Evolutionary conservation across 2,113 vertebrate species (phyloP), one percentile per base, ranked within the genome.

Genomic region (Heptranchias perlo): DNA sequence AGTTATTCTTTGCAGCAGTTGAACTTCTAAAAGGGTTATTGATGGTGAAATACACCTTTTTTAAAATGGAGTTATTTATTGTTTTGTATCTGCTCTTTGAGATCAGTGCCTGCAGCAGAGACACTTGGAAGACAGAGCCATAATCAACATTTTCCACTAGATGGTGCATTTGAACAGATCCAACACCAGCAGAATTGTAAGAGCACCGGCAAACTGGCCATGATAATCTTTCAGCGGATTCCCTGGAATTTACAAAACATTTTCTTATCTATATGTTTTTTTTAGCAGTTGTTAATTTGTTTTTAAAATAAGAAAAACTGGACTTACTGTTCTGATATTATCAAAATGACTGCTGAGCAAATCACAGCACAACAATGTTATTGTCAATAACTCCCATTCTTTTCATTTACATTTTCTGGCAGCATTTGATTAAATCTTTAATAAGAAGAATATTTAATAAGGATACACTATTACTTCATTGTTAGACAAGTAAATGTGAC

Each of bases 221-320:
- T n/a, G 52, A 47, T 44, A 49, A 94, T 14, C 13, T 69, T 69
- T 52, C 92, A 31, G 23, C 2, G 65, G 64, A 67, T 94, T 94
- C 64, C 52, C 64, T 67, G 93, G 62, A 95, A 95, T 95, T 89
- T 89, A 49, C 49, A 25, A 89, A 89, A 89, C 28, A 54, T 89
- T 31, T 16, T 28, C 23, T 95, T 95, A 94, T 69, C 64, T 64
- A 39, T 47, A 44, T 91, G 8, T 65, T 65, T 95, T 69, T 69
- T n/a, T 25, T 69, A 8, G n/a, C n/a, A n/a, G n/a, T n/a, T n/a
- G n/a, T n/a, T 94, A 47, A 64, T 14, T 18, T 69, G 69, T 64
- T 67, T 93, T 58, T 93, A 64, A 93, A 93, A 93, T 93, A 62
- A 93, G 35, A 62, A 61, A 62, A 39, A 93, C 54, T 62, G 54